Evolutionary conservation across 2,113 vertebrate genomes (phyloP).

Genomic region (Istiophorus platypterus): DNA sequence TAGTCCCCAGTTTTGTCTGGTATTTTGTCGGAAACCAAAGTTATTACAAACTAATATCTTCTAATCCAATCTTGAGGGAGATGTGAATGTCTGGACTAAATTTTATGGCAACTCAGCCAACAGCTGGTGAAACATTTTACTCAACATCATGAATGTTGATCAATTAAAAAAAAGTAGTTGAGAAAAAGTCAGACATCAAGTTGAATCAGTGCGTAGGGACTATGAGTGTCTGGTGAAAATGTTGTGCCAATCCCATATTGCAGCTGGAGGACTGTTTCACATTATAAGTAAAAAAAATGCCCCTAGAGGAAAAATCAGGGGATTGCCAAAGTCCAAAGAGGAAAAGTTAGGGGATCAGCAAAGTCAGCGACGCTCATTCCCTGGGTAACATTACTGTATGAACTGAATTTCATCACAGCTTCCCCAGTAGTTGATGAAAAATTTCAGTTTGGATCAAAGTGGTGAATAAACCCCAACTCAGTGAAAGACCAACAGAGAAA

Average conservation of each 20-base stretch:
- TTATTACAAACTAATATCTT: background rate
- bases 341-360: background rate
- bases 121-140: background rate
- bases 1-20: background rate
- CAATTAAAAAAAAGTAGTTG: too few relatives aligned
- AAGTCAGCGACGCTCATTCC: too few relatives aligned
- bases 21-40: background rate
- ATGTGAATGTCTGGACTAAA: background rate
- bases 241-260: too few relatives aligned
- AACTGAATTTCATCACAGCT: background rate
- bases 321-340: background rate
- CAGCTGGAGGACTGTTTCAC: too few relatives aligned
- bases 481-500: too few relatives aligned
- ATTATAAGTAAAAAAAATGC: background rate
- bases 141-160: too few relatives aligned
- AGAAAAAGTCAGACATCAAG: too few relatives aligned
- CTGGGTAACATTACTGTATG: background rate
- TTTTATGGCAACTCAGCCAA: background rate
- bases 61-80: background rate
- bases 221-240: too few relatives aligned
- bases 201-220: too few relatives aligned
- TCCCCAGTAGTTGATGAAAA: background rate
- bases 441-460: background rate
- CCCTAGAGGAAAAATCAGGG: background rate
- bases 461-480: background rate